Conservation (phyloP, 2,113 vertebrate genomes). For the Pseudonaja textilis region DNA sequence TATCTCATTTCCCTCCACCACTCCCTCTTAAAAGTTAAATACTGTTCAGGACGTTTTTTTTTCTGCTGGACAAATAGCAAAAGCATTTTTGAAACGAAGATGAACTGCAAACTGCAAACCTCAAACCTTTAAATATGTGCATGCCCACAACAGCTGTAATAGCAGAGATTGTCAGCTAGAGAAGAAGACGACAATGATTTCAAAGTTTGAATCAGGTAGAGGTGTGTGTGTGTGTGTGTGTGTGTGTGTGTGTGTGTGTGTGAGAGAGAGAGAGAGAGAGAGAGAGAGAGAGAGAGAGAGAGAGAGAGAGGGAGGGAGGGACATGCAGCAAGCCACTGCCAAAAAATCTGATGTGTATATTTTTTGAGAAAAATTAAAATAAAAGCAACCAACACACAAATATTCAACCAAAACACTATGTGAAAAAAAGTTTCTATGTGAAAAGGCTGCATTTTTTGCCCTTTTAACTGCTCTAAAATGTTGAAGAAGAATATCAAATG, state of each 20-base stretch:
- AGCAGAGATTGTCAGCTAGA: background rate
- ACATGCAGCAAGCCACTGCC: background rate
- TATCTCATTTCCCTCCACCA: background rate
- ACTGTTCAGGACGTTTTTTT: background rate
- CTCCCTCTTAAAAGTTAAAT: background rate
- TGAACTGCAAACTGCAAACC: background rate
- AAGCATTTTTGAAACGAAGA: background rate
- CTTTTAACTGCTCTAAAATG: constrained; percentile 1
- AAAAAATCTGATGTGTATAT: background rate
- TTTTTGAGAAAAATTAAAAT: background rate
- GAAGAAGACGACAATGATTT: background rate
- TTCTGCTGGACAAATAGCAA: background rate
- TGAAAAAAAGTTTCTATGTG: background rate
- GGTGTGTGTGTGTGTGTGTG: too few species aligned
- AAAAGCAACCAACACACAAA: background rate
- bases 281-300: background rate
- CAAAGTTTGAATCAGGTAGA: background rate
- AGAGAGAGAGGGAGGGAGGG: background rate
- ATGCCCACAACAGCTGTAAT: too few species aligned
- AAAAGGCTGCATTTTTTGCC: background rate
- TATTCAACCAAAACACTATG: background rate
- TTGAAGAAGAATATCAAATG: constrained; percentile 11
- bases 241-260: too few species aligned
- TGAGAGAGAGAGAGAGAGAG: too few species aligned
- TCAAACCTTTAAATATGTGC: background rate